A percentile compares a stretch with the other conserved stretches of the same genome.
Evolutionary conservation across 2,113 vertebrate genomes (phyloP).

Genomic region (Stictonetta naevosa): DNA sequence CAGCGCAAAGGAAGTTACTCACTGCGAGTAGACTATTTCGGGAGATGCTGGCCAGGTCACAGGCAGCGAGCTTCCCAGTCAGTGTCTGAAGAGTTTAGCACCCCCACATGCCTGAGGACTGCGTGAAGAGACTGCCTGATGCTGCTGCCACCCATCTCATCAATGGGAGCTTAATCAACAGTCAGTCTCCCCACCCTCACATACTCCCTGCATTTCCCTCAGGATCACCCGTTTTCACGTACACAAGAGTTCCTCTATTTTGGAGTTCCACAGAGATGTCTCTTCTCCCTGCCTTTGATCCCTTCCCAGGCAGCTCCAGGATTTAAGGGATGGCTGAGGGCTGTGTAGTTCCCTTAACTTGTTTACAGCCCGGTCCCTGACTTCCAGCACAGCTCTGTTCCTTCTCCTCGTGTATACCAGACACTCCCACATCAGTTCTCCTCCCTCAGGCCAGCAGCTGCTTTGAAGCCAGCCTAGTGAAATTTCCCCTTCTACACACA

Average conservation of each 20-base stretch:
- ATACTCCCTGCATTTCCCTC: background rate
- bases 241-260: background rate
- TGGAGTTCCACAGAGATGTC: background rate
- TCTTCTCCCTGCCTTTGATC: background rate
- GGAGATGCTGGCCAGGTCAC: slow-evolving; percentile 67
- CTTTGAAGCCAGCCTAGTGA: background rate
- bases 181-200: background rate
- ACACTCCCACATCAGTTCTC: background rate
- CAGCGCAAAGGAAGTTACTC: slow-evolving; percentile 69
- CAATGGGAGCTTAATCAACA: background rate
- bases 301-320: background rate
- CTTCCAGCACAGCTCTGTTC: background rate
- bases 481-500: background rate
- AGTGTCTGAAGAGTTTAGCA: slow-evolving; percentile 45
- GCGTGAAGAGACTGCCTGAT: slow-evolving; percentile 22
- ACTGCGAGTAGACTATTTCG: slow-evolving; percentile 59
- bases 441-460: background rate
- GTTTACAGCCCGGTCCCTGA: background rate
- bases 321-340: background rate
- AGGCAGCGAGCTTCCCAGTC: slow-evolving; percentile 35
- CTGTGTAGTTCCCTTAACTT: background rate
- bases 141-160: background rate
- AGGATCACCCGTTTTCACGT: background rate
- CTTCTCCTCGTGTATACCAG: background rate
- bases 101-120: background rate